Base-by-base conservation (phyloP, 1,140 invertebrate species). In the Lepidurus apus region DNA sequence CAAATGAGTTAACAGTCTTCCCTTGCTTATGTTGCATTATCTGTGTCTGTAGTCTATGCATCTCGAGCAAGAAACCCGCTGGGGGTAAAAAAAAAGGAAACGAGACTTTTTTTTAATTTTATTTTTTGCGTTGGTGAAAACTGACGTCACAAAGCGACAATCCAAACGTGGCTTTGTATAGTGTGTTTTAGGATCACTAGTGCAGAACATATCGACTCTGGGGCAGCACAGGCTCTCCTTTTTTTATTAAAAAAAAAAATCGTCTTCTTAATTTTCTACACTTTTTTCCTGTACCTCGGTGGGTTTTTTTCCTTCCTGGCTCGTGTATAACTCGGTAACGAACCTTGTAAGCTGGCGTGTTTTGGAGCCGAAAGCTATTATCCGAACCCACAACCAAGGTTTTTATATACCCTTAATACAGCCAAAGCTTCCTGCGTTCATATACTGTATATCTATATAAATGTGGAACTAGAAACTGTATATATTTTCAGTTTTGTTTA, bases 81-180 rank as follows among this genome's bases (percentile, higher is more conserved):
- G 34, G 34, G 26, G 34, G 34, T 65, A 21, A 65, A 65, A 21
- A 7, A 65, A 65, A 65, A 53, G n/a, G n/a, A n/a, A 65, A 65
- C 6, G 21, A 5, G 45, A 1, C 1, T 47, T 47, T 6, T 10
- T 47, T 47, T 47, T 2, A 1, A 1, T 47, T 47, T 10, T 10
- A 47, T 9, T 65, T 65, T 65, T 65, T 65, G 21, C 53, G 7
- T 21, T 13, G 13, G 9, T n/a, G 13, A 65, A 17, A 13, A 10
- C 45, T 47, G 53, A 65, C 45, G 53, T 65, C 53, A 65, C 17
- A 65, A 65, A 65, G 53, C 53, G 53, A 65, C 53, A 65, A 65
- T 65, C 1, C n/a, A 65, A 65, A 21, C 53, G 53, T 65, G 53
- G 10, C 9, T 9, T 0, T 65, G 3, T 65, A 65, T 17, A 65